Conservation (phyloP, 1,140 invertebrate species). For the Pachypeltis micranthus region DNA sequence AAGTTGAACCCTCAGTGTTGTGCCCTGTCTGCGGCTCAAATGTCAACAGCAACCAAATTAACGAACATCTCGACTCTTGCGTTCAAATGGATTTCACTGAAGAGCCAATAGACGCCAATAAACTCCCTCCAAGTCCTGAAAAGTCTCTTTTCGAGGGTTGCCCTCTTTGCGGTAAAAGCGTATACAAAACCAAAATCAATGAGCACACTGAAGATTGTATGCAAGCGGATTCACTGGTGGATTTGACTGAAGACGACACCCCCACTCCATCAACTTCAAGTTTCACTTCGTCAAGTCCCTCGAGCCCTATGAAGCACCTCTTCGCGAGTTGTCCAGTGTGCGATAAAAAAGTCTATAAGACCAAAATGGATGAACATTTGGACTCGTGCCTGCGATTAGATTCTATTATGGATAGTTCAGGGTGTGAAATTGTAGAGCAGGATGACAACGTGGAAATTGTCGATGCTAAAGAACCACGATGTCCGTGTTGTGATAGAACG, state of each 20-base stretch:
- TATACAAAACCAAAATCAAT: neutral
- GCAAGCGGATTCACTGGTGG: neutral
- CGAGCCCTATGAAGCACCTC: neutral
- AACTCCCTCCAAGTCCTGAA: neutral
- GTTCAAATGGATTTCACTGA: neutral
- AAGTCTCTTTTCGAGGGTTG: neutral
- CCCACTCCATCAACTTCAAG: neutral
- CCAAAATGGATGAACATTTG: constrained; percentile 37
- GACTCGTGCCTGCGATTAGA: constrained; percentile 30
- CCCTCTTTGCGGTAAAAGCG: neutral
- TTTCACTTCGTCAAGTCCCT: neutral
- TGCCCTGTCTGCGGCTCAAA: neutral
- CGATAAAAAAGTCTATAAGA: constrained; percentile 31
- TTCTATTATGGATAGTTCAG: constrained; percentile 16
- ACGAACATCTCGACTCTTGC: neutral
- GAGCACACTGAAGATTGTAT: constrained; percentile 10
- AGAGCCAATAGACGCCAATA: neutral
- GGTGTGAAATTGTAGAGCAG: constrained; percentile 18
- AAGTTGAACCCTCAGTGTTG: neutral
- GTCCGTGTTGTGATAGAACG: constrained; percentile 19
- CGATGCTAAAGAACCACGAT: constrained; percentile 16
- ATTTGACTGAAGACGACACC: neutral
- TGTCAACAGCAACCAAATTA: neutral
- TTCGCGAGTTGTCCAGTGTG: constrained; percentile 41
- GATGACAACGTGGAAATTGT: constrained; percentile 20